Base-by-base conservation (phyloP, 2,113 vertebrate genomes). In the Ancistrus triradiatus region DNA sequence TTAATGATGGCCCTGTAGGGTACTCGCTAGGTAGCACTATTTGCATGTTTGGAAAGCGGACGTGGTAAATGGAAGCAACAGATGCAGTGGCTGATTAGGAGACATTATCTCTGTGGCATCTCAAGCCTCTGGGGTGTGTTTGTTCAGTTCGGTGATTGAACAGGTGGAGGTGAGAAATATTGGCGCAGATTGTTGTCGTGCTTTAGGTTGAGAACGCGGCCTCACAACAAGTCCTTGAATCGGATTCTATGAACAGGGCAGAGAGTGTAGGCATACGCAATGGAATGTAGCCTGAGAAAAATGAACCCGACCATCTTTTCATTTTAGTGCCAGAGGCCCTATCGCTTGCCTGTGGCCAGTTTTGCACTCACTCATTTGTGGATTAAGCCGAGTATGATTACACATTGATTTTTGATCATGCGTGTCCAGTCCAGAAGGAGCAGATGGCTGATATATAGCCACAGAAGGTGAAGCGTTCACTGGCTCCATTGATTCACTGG, bases 351-450 rank as follows among this genome's bases (percentile, higher is more conserved):
- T 67, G 51, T 22, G 46, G 70, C 66, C 77, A 51, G 64, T n/a
- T 75, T 74, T 79, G 74, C 66, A 70, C 58, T 49, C 62, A 74
- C 58, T 65, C 52, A 69, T 71, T 64, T 70, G 65, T 72, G 68
- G 74, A 62, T 72, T 49, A 66, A 69, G 52, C 67, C 31, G 61
- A 75, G 75, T 74, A 77, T 78, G 77, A 80, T 78, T 77, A 72
- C 73, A 53, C 71, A 81, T 79, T 76, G 80, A 84, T 80, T 80
- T 72, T 78, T 31, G 59, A 76, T 74, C 73, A 55, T 63, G 53
- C 60, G 70, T 60, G 33, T 55, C 35, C 48, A 81, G 75, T 63
- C 48, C 19, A 63, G 68, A 58, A 46, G 58, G 69, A 68, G 40
- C 63, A 69, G 73, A 59, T 58, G 63, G 47, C 37, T 62, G 59